Conservation (phyloP, 2,113 vertebrate species). For the Ranitomeya variabilis region DNA sequence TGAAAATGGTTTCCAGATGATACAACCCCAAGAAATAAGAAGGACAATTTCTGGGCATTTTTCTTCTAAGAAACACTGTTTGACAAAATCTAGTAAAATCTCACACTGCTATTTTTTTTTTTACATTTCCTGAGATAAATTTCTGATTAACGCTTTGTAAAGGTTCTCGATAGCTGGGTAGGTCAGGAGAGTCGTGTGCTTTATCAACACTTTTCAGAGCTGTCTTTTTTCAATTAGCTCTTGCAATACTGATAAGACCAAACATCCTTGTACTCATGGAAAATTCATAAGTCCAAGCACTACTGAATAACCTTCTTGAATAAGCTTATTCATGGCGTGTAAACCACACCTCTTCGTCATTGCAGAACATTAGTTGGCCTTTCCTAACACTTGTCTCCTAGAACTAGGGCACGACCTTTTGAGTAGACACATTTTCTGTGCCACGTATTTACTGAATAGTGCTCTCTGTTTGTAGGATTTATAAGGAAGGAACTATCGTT, state of each 20-base stretch:
- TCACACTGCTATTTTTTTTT: background rate
- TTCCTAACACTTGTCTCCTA: slow-evolving; percentile 11
- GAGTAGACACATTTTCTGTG: background rate
- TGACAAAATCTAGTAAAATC: background rate
- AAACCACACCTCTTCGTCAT: slow-evolving; percentile 52
- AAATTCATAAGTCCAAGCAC: slow-evolving; percentile 55
- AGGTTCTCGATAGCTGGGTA: background rate
- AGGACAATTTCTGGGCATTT: too few relatives aligned
- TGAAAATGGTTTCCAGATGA: background rate
- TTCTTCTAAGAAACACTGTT: background rate
- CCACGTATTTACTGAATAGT: background rate
- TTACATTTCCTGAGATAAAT: background rate
- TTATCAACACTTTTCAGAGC: slow-evolving; percentile 40
- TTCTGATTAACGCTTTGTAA: background rate
- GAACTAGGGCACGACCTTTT: slow-evolving; percentile 29
- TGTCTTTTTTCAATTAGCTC: slow-evolving; percentile 52
- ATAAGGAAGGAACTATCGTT: too few relatives aligned
- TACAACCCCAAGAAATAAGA: too few relatives aligned
- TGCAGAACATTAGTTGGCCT: slow-evolving; percentile 33
- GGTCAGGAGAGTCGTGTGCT: background rate
- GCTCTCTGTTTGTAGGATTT: too few relatives aligned
- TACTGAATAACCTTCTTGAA: slow-evolving; percentile 52
- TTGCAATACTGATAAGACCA: slow-evolving; percentile 50
- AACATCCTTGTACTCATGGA: slow-evolving; percentile 57
- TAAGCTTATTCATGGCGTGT: slow-evolving; percentile 55